These are phyloP conservation scores for Hypsibius dujardini DNA, from an alignment of 1,140 invertebrate species.

Conservation along the genomic window DNA sequence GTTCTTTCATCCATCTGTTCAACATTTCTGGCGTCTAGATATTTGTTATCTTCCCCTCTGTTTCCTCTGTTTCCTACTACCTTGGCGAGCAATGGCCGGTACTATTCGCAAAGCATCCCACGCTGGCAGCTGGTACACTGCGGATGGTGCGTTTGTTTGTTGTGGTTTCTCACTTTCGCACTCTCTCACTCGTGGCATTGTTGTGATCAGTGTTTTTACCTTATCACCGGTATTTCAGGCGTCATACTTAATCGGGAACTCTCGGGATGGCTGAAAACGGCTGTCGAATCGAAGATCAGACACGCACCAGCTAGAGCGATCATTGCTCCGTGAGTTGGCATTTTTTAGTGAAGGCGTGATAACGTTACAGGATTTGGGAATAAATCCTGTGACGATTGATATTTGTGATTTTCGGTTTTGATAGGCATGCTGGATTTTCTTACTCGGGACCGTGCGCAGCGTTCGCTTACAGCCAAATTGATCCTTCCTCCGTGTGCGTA, in stretches of 20 bases:
- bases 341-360: background rate
- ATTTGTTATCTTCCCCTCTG: too few species aligned
- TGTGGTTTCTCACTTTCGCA: background rate
- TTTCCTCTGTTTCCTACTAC: too few species aligned
- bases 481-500: slow-evolving; percentile 72
- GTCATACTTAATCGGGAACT: slow-evolving; percentile 65
- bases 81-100: background rate
- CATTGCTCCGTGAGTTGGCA: slow-evolving; percentile 72
- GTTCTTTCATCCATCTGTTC: too few species aligned
- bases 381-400: background rate
- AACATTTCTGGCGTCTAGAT: too few species aligned
- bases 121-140: slow-evolving; percentile 75
- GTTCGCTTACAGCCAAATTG: slow-evolving; percentile 86
- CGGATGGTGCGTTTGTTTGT: slow-evolving; percentile 43
- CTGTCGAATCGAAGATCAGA: slow-evolving; percentile 43
- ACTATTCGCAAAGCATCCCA: slow-evolving; percentile 52
- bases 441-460: slow-evolving; percentile 91
- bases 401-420: slow-evolving; percentile 31
- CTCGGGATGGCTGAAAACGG: slow-evolving; percentile 65
- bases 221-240: slow-evolving; percentile 34
- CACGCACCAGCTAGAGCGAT: slow-evolving; percentile 82
- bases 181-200: background rate
- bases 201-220: background rate
- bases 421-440: slow-evolving; percentile 86
- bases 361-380: too few species aligned